Conservation (phyloP, 2,888 invertebrate genomes). For the Tetropium fuscum region DNA sequence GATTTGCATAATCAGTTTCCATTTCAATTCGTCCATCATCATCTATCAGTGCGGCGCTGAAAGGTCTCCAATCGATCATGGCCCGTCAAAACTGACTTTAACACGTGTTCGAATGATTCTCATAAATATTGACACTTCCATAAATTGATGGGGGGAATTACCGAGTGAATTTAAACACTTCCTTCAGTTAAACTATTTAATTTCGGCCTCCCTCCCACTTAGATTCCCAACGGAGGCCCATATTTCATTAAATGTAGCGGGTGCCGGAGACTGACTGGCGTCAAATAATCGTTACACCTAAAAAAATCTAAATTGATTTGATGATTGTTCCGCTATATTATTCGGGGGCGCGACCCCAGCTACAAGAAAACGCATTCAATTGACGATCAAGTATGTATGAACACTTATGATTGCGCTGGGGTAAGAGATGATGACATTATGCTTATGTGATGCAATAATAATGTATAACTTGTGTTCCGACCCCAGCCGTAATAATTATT, state of each 20-base stretch:
- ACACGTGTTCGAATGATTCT: slow-evolving; percentile 53
- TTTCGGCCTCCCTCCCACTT: slow-evolving; percentile 54
- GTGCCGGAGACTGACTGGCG: slow-evolving; percentile 57
- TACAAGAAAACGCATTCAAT: slow-evolving; percentile 64
- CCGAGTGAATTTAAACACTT: slow-evolving; percentile 54
- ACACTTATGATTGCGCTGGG: slow-evolving; percentile 62
- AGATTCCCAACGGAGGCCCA: slow-evolving; percentile 60
- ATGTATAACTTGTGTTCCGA: slow-evolving; percentile 23
- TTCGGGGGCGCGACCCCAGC: slow-evolving; percentile 65
- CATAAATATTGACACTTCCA: slow-evolving; percentile 55
- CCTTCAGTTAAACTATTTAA: slow-evolving; percentile 64
- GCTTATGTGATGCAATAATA: slow-evolving; percentile 55
- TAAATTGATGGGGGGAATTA: slow-evolving; percentile 57
- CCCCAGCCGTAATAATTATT: too few relatives aligned
- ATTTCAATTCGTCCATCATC: slow-evolving; percentile 48
- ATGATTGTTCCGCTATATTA: slow-evolving; percentile 77
- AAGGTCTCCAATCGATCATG: slow-evolving; percentile 40
- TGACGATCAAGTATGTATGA: slow-evolving; percentile 65
- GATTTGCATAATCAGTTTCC: slow-evolving; percentile 52
- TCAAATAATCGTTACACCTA: slow-evolving; percentile 67
- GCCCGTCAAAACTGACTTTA: slow-evolving; percentile 48
- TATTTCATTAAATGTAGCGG: slow-evolving; percentile 64
- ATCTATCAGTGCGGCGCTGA: slow-evolving; percentile 21
- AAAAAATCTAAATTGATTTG: slow-evolving; percentile 77
- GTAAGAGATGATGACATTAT: slow-evolving; percentile 57